These are phyloP conservation scores for Vulpes ferrilata DNA, from an alignment of 2,113 vertebrate genomes.

Conservation along the genomic window DNA sequence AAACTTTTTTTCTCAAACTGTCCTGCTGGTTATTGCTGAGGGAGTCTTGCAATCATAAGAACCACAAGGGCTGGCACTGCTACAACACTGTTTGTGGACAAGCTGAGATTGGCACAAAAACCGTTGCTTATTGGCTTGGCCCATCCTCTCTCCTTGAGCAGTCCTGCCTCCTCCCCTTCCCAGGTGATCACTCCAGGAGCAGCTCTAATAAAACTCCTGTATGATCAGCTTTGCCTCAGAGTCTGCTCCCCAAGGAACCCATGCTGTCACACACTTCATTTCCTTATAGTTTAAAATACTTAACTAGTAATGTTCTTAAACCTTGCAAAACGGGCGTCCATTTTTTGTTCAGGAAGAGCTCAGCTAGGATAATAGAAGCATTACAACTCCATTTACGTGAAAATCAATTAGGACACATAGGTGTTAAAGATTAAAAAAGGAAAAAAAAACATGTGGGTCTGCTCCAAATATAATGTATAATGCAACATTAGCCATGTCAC, in stretches of 20 bases:
- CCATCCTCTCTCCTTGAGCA: neutral
- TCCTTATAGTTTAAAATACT: neutral
- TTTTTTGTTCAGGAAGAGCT: neutral
- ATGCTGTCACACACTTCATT: neutral
- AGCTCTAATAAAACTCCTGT: neutral
- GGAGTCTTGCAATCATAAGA: neutral
- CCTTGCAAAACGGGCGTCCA: neutral
- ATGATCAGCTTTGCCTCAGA: neutral
- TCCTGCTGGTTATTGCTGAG: neutral
- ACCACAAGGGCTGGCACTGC: neutral
- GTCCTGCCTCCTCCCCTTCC: neutral
- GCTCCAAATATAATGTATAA: neutral
- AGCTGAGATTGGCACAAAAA: neutral
- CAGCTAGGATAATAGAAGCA: neutral
- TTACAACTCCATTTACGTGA: neutral
- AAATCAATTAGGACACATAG: neutral
- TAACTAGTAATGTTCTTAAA: neutral
- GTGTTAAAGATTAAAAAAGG: neutral
- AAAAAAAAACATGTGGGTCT: neutral
- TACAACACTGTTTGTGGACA: neutral
- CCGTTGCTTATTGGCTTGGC: neutral
- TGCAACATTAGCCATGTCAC: neutral
- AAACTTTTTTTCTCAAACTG: neutral
- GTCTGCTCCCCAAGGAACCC: neutral
- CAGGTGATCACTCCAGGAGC: neutral